phyloP scores from a whole-genome alignment of 2,888 invertebrate genomes.

The Microctonus aethiopoides region DNA sequence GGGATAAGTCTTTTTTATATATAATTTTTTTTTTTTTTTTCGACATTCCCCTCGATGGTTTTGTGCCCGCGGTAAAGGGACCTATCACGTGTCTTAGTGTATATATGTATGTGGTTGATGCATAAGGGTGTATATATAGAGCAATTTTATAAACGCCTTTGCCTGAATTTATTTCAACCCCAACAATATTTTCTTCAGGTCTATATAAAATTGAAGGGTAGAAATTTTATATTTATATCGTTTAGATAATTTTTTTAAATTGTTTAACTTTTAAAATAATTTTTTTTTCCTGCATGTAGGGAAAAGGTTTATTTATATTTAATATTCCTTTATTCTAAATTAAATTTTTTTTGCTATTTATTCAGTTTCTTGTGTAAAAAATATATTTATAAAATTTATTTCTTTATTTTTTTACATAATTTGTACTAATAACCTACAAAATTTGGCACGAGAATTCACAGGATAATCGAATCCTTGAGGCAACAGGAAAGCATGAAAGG shows the following conservation, averaged over 20 bases:
- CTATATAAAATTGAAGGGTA: not conserved
- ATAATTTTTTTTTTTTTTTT: constrained; percentile 46
- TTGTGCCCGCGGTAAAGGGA: constrained; percentile 9
- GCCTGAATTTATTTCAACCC: constrained; percentile 13
- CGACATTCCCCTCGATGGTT: constrained; percentile 31
- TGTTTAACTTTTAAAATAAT: not conserved
- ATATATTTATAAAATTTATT: no score
- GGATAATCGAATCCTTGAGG: constrained; percentile 64
- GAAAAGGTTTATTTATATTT: no score
- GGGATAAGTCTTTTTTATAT: constrained; percentile 65
- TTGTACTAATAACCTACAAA: not conserved
- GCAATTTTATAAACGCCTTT: constrained; percentile 20
- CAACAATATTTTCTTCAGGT: not conserved
- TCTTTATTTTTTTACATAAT: not conserved
- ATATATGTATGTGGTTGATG: not conserved
- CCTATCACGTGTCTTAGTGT: not conserved
- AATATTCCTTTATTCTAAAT: no score
- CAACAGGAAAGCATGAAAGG: constrained; percentile 60
- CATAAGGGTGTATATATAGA: not conserved
- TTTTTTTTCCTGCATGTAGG: not conserved
- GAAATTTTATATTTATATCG: not conserved
- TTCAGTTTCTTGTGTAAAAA: no score
- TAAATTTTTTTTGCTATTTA: no score
- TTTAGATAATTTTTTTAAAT: not conserved
- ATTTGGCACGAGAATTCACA: constrained; percentile 48